These are phyloP conservation scores for Leptopilina clavipes DNA, from an alignment of 1,140 invertebrate genomes.

Conservation along the genomic window DNA sequence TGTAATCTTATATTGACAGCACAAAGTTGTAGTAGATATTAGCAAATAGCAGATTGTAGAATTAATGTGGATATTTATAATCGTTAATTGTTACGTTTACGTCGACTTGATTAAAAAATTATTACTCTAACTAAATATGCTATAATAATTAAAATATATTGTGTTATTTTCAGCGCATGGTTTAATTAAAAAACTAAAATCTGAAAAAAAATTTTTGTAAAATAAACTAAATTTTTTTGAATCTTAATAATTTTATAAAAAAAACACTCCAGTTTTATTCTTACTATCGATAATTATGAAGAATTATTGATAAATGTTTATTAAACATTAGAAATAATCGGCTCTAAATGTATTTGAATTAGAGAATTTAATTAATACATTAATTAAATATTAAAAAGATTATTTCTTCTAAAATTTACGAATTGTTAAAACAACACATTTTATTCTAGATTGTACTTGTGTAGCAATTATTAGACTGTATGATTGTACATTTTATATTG, in stretches of 20 bases:
- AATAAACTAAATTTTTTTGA: no score
- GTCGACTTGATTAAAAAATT: constrained; percentile 17
- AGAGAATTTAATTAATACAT: background rate
- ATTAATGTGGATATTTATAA: constrained; percentile 30
- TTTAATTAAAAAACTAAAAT: background rate
- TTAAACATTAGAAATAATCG: background rate
- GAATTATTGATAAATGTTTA: no score
- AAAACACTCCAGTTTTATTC: no score
- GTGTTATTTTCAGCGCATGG: constrained; percentile 28
- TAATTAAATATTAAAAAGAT: background rate
- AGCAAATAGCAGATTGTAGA: constrained; percentile 8
- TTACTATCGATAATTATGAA: no score
- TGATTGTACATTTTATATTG: constrained; percentile 23
- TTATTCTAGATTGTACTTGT: constrained; percentile 24
- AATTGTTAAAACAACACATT: constrained; percentile 15
- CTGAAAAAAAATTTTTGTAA: no score
- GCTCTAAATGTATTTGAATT: background rate
- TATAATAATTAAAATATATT: constrained; percentile 15
- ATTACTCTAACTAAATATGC: background rate
- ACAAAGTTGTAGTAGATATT: background rate
- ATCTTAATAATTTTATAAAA: no score
- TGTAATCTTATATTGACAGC: background rate
- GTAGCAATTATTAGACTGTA: constrained; percentile 8
- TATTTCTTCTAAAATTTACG: background rate
- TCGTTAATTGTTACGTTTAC: constrained; percentile 25